Evolutionary conservation across 2,888 invertebrate genomes (phyloP), one percentile per base, ranked within the genome.

Genomic region (Holacanthella duospinosa): DNA sequence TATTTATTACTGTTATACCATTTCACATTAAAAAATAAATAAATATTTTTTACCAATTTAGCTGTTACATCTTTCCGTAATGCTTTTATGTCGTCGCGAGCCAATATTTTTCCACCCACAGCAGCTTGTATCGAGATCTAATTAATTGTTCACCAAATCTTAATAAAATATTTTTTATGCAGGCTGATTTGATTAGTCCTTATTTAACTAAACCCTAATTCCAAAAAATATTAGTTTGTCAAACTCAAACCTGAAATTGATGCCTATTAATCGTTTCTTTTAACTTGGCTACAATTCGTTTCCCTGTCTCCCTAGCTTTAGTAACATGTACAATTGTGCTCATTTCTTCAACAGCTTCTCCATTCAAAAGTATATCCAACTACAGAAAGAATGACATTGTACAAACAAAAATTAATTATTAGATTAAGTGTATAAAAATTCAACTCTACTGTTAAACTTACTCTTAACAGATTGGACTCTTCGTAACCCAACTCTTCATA

Each of bases 41-140:
- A n/a, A 6, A n/a, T 25, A 53, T 4, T 9, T 25, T 53, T 27
- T 81, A 93, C 93, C 81, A 93, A 80, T 83, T 94, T 95, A 1
- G 90, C 89, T 1, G 91, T 88, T 1, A 96, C 94, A 80, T 96
- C 93, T 79, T 96, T 96, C 72, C 89, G 83, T 72, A 85, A 88
- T 0, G 95, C 84, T 76, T 89, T 89, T 43, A 96, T 80, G 61
- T 86, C 90, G 79, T 93, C 92, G 71, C 94, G 83, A 0, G 91
- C 89, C 16, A 90, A 76, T 1, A 95, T 82, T 80, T 89, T 90
- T 21, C 84, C 83, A 16, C 85, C 85, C 0, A 89, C 85, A 26
- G 83, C 81, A 0, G 90, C 93, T 82, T 96, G 95, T 66, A 96
- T 86, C 1, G 87, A 86, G 67, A 96, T 86, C 80, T 88, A 64